Conservation (phyloP, 2,797 vertebrate species). For the Cephalopachus bancanus region DNA sequence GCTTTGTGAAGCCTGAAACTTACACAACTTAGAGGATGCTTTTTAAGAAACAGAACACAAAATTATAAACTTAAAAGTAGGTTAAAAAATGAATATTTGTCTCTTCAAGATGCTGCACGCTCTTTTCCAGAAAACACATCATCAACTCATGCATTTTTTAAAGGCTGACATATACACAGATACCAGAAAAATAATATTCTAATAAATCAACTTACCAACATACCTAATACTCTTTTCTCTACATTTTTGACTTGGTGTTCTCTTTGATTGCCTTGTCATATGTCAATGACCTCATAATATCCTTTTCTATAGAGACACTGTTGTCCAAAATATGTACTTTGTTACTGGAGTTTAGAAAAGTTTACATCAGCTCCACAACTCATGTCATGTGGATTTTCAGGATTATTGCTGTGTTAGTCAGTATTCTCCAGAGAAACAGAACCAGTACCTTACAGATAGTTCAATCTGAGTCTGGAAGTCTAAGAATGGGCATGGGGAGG, state of each 20-base stretch:
- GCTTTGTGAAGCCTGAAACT: not conserved
- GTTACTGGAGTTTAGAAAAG: slow-evolving; percentile 4
- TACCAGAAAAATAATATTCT: slow-evolving; percentile 13
- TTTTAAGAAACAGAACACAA: slow-evolving; percentile 24
- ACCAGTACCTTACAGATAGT: not conserved
- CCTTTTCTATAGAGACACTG: not conserved
- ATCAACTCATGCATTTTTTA: slow-evolving; percentile 39
- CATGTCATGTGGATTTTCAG: not conserved
- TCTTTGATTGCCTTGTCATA: not conserved
- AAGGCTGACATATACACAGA: not conserved
- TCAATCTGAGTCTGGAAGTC: not conserved
- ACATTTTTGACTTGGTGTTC: not conserved
- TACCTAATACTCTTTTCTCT: not conserved
- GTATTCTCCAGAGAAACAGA: not conserved
- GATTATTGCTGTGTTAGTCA: not conserved
- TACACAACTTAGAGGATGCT: not conserved
- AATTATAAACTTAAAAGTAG: not conserved
- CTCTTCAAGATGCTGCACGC: not conserved
- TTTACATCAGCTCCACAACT: not conserved
- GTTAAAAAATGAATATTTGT: not conserved
- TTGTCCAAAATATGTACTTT: not conserved
- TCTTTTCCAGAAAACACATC: slow-evolving; percentile 36
- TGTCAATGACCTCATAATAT: not conserved
- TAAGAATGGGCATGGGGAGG: not conserved
- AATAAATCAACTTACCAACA: not conserved